Percentiles rank a stretch among this genome's conserved stretches.
These are phyloP conservation scores for honey bee (Apis mellifera) DNA, from an alignment of 1,140 invertebrate species.

Conservation along the genomic window Amel_HAv3.1 CM009934.2:7964501-7965000, in stretches of 20 bases:
- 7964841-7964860: background rate
- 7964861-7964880: background rate
- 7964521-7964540: slow-evolving; percentile 83
- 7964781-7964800: too few relatives aligned
- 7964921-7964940: slow-evolving; percentile 28
- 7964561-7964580: slow-evolving; percentile 85
- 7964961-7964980: slow-evolving; percentile 15
- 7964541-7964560: slow-evolving; percentile 85
- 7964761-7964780: background rate
- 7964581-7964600: slow-evolving; percentile 82
- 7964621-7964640: background rate
- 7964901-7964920: slow-evolving; percentile 42
- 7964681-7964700: too few relatives aligned
- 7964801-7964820: background rate
- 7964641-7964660: background rate
- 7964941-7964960: slow-evolving; percentile 44
- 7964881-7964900: background rate
- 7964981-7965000: slow-evolving; percentile 2
- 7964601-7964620: background rate
- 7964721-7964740: too few relatives aligned
- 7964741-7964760: too few relatives aligned
- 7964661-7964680: background rate
- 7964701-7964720: too few relatives aligned
- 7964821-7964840: background rate
- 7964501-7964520: slow-evolving; percentile 84